These are phyloP conservation scores for Nipponia nippon DNA, from an alignment of 2,113 vertebrate species.

Conservation along the genomic window DNA sequence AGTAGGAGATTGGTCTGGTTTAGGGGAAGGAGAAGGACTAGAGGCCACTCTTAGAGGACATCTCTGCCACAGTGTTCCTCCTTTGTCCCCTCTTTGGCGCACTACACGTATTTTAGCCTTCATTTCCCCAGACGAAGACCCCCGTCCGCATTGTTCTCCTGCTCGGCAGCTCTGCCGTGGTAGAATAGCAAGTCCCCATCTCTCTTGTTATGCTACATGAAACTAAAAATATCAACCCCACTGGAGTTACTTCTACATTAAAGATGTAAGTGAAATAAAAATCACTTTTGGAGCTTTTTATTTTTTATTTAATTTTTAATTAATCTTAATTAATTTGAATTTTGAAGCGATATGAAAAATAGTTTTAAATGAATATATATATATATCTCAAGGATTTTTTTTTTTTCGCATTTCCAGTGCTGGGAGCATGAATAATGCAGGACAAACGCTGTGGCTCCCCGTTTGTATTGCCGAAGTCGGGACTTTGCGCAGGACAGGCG, in stretches of 20 bases:
- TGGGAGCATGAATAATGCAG: not conserved
- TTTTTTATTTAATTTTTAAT: constrained; percentile 64
- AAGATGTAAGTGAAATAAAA: constrained; percentile 52
- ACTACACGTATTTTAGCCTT: not conserved
- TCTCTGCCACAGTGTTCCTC: not conserved
- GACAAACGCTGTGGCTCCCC: not conserved
- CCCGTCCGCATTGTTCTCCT: accelerated
- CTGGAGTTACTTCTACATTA: constrained; percentile 45
- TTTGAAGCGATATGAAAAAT: constrained; percentile 18
- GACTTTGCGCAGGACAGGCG: not conserved
- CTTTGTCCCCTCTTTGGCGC: not conserved
- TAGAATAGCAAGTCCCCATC: not conserved
- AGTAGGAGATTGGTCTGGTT: not conserved
- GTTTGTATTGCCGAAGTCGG: not conserved
- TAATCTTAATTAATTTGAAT: constrained; percentile 52
- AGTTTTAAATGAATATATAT: not conserved
- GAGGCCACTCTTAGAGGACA: not conserved
- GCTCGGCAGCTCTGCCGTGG: not conserved
- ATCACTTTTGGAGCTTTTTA: constrained; percentile 20
- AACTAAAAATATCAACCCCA: constrained; percentile 57
- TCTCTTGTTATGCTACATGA: not conserved
- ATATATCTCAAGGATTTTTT: not conserved
- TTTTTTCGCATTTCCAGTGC: not conserved
- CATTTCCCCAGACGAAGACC: not conserved
- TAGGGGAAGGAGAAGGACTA: not conserved